These are phyloP conservation scores for Drosophila hydei DNA, from an alignment of 1,140 invertebrate species.

Conservation along the genomic window DNA sequence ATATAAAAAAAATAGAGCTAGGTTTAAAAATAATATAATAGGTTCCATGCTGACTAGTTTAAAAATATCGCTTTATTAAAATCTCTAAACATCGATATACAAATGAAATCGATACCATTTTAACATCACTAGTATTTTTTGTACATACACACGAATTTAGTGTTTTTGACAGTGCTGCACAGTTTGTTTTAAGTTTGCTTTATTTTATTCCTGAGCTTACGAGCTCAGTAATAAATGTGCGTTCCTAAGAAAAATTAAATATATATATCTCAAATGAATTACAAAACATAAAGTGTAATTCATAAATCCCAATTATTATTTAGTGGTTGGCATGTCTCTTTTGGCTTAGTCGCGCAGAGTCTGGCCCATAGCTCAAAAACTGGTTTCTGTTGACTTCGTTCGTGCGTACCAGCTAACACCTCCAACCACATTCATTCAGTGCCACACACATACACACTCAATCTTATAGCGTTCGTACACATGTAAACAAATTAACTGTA, in stretches of 20 bases:
- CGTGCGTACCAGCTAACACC: slow-evolving; percentile 20
- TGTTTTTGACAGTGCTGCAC: slow-evolving; percentile 37
- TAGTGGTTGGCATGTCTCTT: slow-evolving; percentile 4
- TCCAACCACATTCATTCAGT: slow-evolving; percentile 29
- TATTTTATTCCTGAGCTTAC: slow-evolving; percentile 25
- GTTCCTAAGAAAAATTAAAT: neutral
- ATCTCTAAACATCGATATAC: slow-evolving; percentile 1
- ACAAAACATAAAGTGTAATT: neutral
- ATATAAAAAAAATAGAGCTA: neutral
- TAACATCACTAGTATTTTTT: slow-evolving; percentile 32
- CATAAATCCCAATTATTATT: slow-evolving; percentile 1
- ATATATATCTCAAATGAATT: slow-evolving; percentile 10
- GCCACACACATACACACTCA: slow-evolving; percentile 8
- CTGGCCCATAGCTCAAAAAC: slow-evolving; percentile 36
- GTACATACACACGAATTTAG: slow-evolving; percentile 35
- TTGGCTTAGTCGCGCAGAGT: slow-evolving; percentile 25
- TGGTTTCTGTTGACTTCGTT: slow-evolving; percentile 42
- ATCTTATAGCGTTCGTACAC: slow-evolving; percentile 20
- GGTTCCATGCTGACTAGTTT: neutral
- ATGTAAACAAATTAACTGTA: slow-evolving; percentile 36
- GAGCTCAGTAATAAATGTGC: slow-evolving; percentile 4
- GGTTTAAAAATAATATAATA: neutral
- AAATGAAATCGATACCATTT: neutral
- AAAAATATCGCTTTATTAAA: neutral
- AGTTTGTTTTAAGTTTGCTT: slow-evolving; percentile 43